Percentiles rank a stretch among this genome's conserved stretches.
phyloP scores from a whole-genome alignment of 2,888 invertebrate species.

The Apamea monoglypha region DNA sequence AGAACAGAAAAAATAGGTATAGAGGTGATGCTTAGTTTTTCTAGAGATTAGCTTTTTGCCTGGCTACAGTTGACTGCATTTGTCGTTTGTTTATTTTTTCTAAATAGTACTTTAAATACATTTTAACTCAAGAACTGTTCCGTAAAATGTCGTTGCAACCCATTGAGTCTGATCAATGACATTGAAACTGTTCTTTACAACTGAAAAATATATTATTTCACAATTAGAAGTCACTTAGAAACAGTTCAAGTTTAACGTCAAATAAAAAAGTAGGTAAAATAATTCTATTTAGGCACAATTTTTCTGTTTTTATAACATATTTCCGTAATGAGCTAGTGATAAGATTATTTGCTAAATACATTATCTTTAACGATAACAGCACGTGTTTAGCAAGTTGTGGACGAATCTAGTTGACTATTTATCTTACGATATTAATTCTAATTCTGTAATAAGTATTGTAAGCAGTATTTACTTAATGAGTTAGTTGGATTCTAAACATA shows the following conservation, averaged over 20 bases:
- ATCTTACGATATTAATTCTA: not conserved
- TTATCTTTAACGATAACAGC: slow-evolving; percentile 40
- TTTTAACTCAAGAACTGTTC: slow-evolving; percentile 39
- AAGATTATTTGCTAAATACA: slow-evolving; percentile 28
- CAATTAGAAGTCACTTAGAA: not conserved
- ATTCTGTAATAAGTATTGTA: not conserved
- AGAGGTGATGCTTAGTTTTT: too few species aligned
- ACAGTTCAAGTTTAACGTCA: not conserved
- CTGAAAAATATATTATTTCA: not conserved
- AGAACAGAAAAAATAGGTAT: too few species aligned
- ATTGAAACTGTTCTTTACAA: slow-evolving; percentile 26
- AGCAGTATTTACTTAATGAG: not conserved
- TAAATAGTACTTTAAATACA: not conserved
- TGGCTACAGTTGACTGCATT: slow-evolving; percentile 35
- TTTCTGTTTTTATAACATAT: not conserved
- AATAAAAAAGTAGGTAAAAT: not conserved
- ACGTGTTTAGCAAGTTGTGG: not conserved
- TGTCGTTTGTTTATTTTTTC: slow-evolving; percentile 31
- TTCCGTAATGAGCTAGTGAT: slow-evolving; percentile 27
- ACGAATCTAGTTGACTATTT: not conserved
- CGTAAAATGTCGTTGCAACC: slow-evolving; percentile 37
- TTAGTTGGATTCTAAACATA: not conserved
- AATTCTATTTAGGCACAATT: not conserved
- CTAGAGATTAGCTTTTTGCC: slow-evolving; percentile 14
- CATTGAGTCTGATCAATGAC: slow-evolving; percentile 52